Evolutionary conservation across 1,140 invertebrate species (phyloP).

Genomic region (Magallana gigas): DNA sequence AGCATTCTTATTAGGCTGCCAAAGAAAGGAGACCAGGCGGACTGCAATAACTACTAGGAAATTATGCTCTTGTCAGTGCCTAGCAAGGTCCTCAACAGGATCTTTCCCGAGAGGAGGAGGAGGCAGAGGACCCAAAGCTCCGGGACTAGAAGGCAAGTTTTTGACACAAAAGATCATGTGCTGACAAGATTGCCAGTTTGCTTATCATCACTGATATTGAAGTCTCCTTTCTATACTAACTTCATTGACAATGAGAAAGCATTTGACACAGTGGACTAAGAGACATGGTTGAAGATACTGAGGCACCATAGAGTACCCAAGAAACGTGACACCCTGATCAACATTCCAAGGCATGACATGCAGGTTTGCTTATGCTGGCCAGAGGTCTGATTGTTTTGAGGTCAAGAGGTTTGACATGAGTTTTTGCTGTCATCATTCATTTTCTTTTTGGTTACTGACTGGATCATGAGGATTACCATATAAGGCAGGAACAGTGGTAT

Average conservation of each 20-base stretch:
- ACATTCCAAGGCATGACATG: conserved; percentile 33
- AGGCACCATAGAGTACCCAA: conserved; percentile 55
- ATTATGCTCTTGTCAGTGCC: conserved; percentile 55
- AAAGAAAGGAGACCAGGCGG: conserved; percentile 56
- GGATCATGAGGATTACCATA: conserved; percentile 47
- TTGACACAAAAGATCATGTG: conserved; percentile 51
- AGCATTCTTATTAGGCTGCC: conserved; percentile 50
- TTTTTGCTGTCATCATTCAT: conserved; percentile 58
- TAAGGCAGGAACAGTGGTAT: conserved; percentile 45
- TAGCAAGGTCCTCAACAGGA: background rate
- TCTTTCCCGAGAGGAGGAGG: background rate
- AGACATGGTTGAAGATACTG: conserved; percentile 59
- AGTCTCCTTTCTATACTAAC: conserved; percentile 60
- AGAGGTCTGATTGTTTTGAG: conserved; percentile 55
- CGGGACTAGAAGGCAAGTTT: conserved; percentile 41
- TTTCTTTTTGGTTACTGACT: conserved; percentile 55
- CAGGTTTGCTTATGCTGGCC: conserved; percentile 51
- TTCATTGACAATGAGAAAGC: conserved; percentile 53
- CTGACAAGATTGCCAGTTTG: conserved; percentile 58
- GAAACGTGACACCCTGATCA: conserved; percentile 56
- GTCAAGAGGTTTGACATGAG: conserved; percentile 54
- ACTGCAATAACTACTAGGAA: conserved; percentile 63
- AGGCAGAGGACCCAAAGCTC: conserved; percentile 48
- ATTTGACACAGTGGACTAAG: conserved; percentile 54
- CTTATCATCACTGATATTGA: conserved; percentile 64